These are phyloP conservation scores for Pseudococcus jackbeardsleyi DNA, from an alignment of 2,888 invertebrate species.

Conservation along the genomic window DNA sequence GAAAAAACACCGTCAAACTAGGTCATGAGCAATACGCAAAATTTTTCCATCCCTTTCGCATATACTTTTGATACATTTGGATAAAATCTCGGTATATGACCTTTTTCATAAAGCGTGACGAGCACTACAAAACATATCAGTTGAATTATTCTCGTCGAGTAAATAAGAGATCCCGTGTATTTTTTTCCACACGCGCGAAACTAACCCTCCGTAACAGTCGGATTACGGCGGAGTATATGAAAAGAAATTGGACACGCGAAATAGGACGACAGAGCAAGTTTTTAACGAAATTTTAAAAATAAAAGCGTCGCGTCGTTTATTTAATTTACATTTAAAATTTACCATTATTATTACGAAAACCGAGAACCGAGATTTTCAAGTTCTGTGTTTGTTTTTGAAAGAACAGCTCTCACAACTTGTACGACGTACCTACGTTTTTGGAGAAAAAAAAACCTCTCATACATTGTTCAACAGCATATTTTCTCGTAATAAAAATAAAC, in stretches of 20 bases:
- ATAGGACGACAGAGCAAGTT: neutral
- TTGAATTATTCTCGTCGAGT: slow-evolving; percentile 38
- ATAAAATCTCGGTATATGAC: slow-evolving; percentile 25
- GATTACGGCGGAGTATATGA: neutral
- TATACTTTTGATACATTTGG: neutral
- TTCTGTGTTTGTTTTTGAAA: slow-evolving; percentile 3
- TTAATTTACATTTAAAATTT: slow-evolving; percentile 29
- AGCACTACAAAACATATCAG: slow-evolving; percentile 18
- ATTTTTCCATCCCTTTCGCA: neutral
- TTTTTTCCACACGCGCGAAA: neutral
- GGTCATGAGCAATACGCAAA: slow-evolving; percentile 17
- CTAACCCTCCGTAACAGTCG: neutral
- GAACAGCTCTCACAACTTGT: neutral
- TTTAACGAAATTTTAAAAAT: slow-evolving; percentile 24
- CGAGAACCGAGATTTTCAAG: slow-evolving; percentile 13
- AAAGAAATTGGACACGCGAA: neutral
- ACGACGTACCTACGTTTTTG: neutral
- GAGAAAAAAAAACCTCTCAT: neutral
- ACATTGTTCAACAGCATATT: slow-evolving; percentile 5
- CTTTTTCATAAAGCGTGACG: slow-evolving; percentile 40
- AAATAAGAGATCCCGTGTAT: slow-evolving; percentile 4
- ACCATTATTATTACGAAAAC: slow-evolving; percentile 11
- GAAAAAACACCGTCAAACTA: neutral
- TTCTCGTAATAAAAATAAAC: slow-evolving; percentile 7
- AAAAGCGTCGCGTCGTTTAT: slow-evolving; percentile 33